Base-by-base conservation (phyloP, 2,888 invertebrate genomes). In the Thereva nobilitata region DNA sequence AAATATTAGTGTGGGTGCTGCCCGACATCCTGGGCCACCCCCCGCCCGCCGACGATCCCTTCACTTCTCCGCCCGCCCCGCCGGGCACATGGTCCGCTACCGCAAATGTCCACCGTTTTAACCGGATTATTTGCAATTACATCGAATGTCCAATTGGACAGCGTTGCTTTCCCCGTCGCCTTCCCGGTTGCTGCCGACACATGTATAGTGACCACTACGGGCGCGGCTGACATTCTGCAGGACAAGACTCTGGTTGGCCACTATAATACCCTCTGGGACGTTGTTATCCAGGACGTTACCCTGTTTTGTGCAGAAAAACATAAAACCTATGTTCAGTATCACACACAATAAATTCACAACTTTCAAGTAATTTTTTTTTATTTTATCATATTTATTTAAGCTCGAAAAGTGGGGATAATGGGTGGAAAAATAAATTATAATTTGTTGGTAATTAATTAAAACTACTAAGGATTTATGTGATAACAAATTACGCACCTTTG, bases 161-260 rank as follows among this genome's bases (percentile, higher is more conserved):
- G 90, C 86, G 80, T 94, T 93, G 81, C 93, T 94, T 72, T 91
- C 89, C 1, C 93, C 92, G 72, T 92, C 91, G 50, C 95, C 95
- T 79, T 94, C 93, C 69, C 88, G 88, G 82, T 95, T 95, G 76
- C 88, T 89, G 52, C 93, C 94, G 50, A 92, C 88, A 77, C 95
- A 95, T 74, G 91, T 92, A 82, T 95, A 95, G 76, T 90, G 86
- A 1, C 94, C 94, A 0, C 91, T 88, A 56, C 89, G 84, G 42
- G 86, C 85, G 67, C 91, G 85, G 71, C 88, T 88, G 70, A 94
- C 92, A 72, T 88, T 89, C 82, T 93, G 94, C 73, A 95, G 85
- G n/a, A 94, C 93, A 68, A 95, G 83, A 77, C 92, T 93, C 81
- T 94, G 93, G 82, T 93, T 93, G 79, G 92, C 92, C 67, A 94